Evolutionary conservation across 2,797 vertebrate species (phyloP).

Genomic region (Rhynchonycteris naso): DNA sequence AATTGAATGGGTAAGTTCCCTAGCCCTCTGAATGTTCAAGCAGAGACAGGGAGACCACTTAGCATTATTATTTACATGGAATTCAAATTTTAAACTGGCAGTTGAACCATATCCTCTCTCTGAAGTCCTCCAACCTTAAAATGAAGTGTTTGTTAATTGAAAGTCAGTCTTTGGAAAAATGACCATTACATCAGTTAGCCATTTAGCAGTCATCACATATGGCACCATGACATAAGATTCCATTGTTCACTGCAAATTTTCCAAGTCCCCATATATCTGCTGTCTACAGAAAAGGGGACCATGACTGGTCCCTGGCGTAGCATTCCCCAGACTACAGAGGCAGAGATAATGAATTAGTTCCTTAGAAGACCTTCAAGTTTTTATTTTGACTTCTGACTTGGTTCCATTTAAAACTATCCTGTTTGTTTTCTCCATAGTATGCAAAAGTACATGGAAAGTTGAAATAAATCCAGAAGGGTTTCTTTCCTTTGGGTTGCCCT

Average conservation of each 20-base stretch:
- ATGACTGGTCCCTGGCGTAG: not conserved
- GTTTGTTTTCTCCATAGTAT: not conserved
- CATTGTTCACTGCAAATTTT: not conserved
- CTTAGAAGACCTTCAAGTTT: not conserved
- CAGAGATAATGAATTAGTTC: not conserved
- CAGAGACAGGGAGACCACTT: not conserved
- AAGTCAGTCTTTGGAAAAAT: not conserved
- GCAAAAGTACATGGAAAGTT: not conserved
- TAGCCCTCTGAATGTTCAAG: not conserved
- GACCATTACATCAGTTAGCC: not conserved
- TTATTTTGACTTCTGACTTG: slow-evolving; percentile 34
- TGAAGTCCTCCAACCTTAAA: not conserved
- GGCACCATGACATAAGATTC: not conserved
- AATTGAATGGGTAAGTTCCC: not conserved
- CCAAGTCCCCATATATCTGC: not conserved
- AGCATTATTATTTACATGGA: not conserved
- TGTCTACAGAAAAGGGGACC: not conserved
- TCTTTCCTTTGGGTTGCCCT: not conserved
- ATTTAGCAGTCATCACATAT: not conserved
- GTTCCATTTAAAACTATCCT: not conserved
- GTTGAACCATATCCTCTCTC: not conserved
- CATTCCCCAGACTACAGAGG: not conserved
- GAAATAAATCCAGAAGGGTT: slow-evolving; percentile 27
- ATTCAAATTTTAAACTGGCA: slow-evolving; percentile 29
- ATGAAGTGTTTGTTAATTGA: not conserved